A percentile compares a stretch with the other conserved stretches of the same genome.
Conservation (phyloP, 1,140 invertebrate genomes). For the Ceratitis capitata region DNA sequence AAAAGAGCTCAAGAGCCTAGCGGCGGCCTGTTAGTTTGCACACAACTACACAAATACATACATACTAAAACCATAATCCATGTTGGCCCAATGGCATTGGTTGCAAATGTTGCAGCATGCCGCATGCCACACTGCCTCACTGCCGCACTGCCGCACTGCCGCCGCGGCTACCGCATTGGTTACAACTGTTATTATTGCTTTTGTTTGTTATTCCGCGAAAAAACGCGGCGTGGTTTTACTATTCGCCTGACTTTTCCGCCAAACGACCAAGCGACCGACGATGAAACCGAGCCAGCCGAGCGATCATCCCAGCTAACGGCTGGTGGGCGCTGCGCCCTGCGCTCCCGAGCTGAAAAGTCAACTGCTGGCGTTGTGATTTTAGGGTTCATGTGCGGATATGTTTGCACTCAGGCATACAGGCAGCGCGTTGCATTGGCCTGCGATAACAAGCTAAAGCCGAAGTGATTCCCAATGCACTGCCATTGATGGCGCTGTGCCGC, state of each 20-base stretch:
- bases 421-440: not conserved
- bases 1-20: not conserved
- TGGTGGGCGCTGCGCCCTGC: not conserved
- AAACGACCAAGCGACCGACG: not conserved
- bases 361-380: conserved; percentile 33
- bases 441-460: conserved; percentile 20
- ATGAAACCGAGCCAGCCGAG: not conserved
- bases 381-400: conserved; percentile 21
- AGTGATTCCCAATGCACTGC: not conserved
- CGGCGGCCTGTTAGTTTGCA: not conserved
- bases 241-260: not conserved
- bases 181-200: not conserved
- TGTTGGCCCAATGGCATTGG: not conserved
- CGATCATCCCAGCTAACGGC: not conserved
- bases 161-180: not conserved
- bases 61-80: not conserved
- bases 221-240: not conserved
- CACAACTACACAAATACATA: too few species aligned
- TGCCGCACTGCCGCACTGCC: not conserved
- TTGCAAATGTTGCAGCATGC: not conserved
- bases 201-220: not conserved
- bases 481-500: not conserved
- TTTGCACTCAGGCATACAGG: too few species aligned
- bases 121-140: not conserved
- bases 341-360: conserved; percentile 15